A percentile compares a stretch with the other conserved stretches of the same genome.
Evolutionary conservation across 2,113 vertebrate species (phyloP).

Genomic region (Trachemys scripta): DNA sequence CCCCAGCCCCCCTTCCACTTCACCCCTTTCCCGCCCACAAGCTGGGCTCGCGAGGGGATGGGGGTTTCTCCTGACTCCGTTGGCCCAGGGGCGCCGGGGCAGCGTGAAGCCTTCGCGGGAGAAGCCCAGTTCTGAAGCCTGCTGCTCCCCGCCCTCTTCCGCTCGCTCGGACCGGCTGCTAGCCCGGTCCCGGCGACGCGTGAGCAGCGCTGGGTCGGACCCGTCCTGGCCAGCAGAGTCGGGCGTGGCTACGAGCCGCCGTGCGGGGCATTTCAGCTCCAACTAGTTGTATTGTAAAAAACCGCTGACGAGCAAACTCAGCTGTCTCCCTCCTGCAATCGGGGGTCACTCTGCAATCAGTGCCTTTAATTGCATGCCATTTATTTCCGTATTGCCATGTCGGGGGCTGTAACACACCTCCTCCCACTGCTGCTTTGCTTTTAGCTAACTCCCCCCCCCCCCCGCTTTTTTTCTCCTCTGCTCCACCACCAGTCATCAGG

Average conservation of each 20-base stretch:
- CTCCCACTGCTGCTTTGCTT: neutral
- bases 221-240: neutral
- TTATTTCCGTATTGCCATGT: neutral
- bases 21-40: neutral
- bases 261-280: no score
- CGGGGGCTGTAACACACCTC: neutral
- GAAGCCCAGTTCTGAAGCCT: neutral
- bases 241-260: no score
- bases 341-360: neutral
- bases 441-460: neutral
- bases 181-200: neutral
- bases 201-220: neutral
- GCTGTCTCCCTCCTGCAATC: neutral
- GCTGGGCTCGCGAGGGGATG: no score
- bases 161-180: neutral
- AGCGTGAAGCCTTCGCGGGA: neutral
- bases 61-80: no score
- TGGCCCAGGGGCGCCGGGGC: neutral
- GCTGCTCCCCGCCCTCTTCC: no score
- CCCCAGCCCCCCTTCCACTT: neutral
- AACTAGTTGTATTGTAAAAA: neutral
- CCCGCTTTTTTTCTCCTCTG: neutral
- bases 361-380: neutral
- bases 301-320: neutral
- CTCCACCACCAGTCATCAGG: conserved; percentile 86